Evolutionary conservation across 2,888 invertebrate genomes (phyloP).

Genomic region (Metalampra italica): DNA sequence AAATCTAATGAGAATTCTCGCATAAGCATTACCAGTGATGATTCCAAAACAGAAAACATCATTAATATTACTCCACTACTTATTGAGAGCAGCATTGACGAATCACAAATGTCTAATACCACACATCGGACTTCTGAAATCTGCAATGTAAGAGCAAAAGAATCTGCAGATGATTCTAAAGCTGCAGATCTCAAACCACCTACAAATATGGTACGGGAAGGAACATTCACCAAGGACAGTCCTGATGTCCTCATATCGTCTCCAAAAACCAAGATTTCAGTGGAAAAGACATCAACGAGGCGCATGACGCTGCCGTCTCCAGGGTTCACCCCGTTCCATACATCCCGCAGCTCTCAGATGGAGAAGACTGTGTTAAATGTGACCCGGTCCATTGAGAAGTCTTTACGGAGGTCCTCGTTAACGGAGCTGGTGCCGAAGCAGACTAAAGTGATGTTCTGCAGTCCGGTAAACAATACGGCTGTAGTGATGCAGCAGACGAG

Average conservation of each 20-base stretch:
- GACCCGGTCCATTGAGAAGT: slow-evolving; percentile 61
- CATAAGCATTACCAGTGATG: slow-evolving; percentile 61
- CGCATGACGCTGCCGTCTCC: slow-evolving; percentile 44
- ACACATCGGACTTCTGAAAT: slow-evolving; percentile 1
- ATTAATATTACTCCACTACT: slow-evolving; percentile 52
- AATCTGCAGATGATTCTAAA: slow-evolving; percentile 7
- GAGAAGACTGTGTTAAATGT: slow-evolving; percentile 47
- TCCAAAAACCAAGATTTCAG: slow-evolving; percentile 13
- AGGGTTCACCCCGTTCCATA: slow-evolving; percentile 58
- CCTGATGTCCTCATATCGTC: slow-evolving; percentile 23
- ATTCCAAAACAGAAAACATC: slow-evolving; percentile 49
- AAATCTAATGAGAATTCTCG: slow-evolving; percentile 39
- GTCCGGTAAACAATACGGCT: slow-evolving; percentile 49
- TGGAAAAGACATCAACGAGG: slow-evolving; percentile 38
- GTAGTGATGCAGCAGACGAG: slow-evolving; percentile 41
- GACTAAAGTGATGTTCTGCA: slow-evolving; percentile 68
- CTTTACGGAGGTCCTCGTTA: slow-evolving; percentile 23
- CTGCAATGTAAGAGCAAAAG: background rate
- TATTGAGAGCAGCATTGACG: slow-evolving; percentile 61
- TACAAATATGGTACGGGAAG: slow-evolving; percentile 56
- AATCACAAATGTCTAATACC: slow-evolving; percentile 26
- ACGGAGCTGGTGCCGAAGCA: slow-evolving; percentile 31
- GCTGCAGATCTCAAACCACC: slow-evolving; percentile 5
- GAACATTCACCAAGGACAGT: slow-evolving; percentile 62
- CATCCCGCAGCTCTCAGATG: slow-evolving; percentile 32